Base-by-base conservation (phyloP, 2,888 invertebrate genomes). In the Lasiommata megera region DNA sequence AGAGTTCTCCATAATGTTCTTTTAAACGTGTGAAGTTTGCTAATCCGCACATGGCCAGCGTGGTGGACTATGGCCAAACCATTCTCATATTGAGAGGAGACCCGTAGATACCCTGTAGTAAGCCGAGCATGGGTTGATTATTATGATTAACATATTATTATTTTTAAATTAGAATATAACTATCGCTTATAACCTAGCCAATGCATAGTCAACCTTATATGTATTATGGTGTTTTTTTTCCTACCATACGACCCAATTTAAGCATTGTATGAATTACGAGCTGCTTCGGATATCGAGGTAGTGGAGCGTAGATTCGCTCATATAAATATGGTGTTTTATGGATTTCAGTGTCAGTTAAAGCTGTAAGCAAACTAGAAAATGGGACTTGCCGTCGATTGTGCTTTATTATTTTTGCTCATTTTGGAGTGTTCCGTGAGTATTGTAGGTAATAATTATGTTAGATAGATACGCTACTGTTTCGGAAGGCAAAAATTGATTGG, bases 391-490 rank as follows among this genome's bases (percentile, higher is more conserved):
- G 46, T 57, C 17, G 23, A 54, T n/a, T 47, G 23, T 52, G 47
- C 47, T 44, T 62, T 81, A 37, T 63, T 79, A 40, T 73, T 75
- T 56, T 67, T 76, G 55, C 58, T 82, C 16, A 56, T 77, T 43
- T 61, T 73, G 17, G 67, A 77, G 51, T 69, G 73, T 59, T 67
- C 71, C 67, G 85, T 85, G 63, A 85, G 84, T 80, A 59, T 43
- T 12, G 6, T 28, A 46, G 8, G 11, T 29, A 38, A 9, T 41
- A 11, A 14, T 37, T 53, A 16, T 37, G 8, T 31, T 11, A 28
- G 9, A 36, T 2, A 14, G 9, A 12, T 6, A 12, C 1, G 6
- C 12, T 17, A 6, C n/a, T 46, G 44, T n/a, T n/a, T n/a, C n/a
- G n/a, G 3, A 9, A 34, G 11, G 11, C 17, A 11, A 11, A 43